Conservation (phyloP, 2,797 vertebrate species). For the Dallia pectoralis region DNA sequence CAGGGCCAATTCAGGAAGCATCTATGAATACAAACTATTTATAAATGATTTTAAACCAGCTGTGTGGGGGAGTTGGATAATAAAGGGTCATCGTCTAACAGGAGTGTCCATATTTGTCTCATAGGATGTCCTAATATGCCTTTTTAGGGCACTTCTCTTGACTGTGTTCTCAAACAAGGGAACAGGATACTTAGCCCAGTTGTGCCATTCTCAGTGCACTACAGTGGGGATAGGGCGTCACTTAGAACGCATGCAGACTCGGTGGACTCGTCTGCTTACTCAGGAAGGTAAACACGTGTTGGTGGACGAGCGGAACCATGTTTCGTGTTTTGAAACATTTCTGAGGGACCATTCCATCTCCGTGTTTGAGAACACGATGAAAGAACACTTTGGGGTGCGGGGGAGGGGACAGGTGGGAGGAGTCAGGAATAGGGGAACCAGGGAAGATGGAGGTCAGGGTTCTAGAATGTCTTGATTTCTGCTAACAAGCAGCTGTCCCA, state of each 20-base stretch:
- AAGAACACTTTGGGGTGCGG: neutral
- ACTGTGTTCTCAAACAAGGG: neutral
- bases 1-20: constrained; percentile 69
- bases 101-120: constrained; percentile 16
- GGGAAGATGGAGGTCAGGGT: constrained; percentile 21
- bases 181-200: neutral
- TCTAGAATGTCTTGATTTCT: constrained; percentile 7
- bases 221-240: neutral
- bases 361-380: constrained; percentile 52
- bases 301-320: constrained; percentile 42
- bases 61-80: constrained; percentile 48
- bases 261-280: constrained; percentile 54
- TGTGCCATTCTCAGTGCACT: constrained; percentile 6
- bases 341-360: constrained; percentile 19
- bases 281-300: constrained; percentile 65
- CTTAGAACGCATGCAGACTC: constrained; percentile 15
- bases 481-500: neutral
- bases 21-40: constrained; percentile 76
- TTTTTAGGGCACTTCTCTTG: neutral
- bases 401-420: neutral
- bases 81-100: constrained; percentile 57
- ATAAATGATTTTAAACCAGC: constrained; percentile 56
- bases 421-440: constrained; percentile 19
- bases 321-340: constrained; percentile 53
- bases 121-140: neutral